Percentiles rank a stretch among this genome's conserved stretches.
phyloP scores from a whole-genome alignment of 2,113 vertebrate genomes.

The Gopherus flavomarginatus region DNA sequence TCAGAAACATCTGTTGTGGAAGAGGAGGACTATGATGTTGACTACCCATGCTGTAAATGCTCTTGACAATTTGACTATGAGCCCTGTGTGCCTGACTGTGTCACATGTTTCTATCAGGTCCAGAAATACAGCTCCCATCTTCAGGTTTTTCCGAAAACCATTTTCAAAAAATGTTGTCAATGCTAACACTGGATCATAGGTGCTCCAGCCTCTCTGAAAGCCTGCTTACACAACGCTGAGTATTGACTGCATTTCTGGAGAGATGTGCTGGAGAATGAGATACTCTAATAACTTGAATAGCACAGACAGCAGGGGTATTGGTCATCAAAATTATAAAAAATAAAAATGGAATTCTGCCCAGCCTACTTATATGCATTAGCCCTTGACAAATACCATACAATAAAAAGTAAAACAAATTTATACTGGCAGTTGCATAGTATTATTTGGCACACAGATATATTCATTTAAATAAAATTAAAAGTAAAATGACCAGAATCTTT shows the following conservation, averaged over 20 bases:
- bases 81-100: neutral
- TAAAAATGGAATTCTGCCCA: neutral
- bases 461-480: neutral
- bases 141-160: neutral
- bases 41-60: neutral
- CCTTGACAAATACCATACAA: neutral
- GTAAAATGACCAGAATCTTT: neutral
- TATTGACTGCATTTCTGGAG: neutral
- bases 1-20: neutral
- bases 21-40: neutral
- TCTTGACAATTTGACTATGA: neutral
- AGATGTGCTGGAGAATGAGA: neutral
- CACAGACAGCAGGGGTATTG: neutral
- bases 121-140: neutral
- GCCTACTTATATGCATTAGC: neutral
- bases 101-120: neutral
- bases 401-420: neutral
- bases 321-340: neutral
- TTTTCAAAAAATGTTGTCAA: neutral
- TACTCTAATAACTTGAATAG: neutral
- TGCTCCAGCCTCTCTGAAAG: neutral
- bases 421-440: neutral
- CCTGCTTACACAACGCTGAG: neutral
- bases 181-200: neutral
- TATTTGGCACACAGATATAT: neutral